Percentiles rank a stretch among this genome's conserved stretches.
phyloP scores from a whole-genome alignment of 2,888 invertebrate species.

The Apamea crenata region DNA sequence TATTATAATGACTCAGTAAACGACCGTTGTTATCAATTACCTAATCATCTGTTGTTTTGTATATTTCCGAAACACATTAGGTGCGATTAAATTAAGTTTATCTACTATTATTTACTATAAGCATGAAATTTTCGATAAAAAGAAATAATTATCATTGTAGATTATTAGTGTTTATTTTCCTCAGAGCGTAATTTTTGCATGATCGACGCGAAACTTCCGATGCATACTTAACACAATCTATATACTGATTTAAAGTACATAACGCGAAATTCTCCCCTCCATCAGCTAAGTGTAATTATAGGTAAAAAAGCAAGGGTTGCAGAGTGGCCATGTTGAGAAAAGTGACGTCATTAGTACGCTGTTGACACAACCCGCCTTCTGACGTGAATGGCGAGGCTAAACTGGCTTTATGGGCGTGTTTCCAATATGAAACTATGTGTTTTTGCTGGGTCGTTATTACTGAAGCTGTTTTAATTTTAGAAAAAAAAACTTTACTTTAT shows the following conservation, averaged over 20 bases:
- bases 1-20: conserved; percentile 52
- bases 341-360: conserved; percentile 87
- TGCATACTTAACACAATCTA: conserved; percentile 45
- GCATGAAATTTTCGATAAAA: conserved; percentile 13
- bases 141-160: not conserved
- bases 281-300: conserved; percentile 80
- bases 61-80: not conserved
- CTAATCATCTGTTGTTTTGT: conserved; percentile 22
- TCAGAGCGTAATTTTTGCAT: conserved; percentile 8
- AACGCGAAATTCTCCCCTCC: conserved; percentile 65
- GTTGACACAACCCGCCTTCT: conserved; percentile 88
- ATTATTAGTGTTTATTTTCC: not conserved
- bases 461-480: conserved; percentile 26
- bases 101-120: conserved; percentile 27
- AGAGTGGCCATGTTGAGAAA: conserved; percentile 85
- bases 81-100: conserved; percentile 25
- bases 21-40: conserved; percentile 24
- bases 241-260: conserved; percentile 63
- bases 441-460: conserved; percentile 58
- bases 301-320: conserved; percentile 81
- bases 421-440: conserved; percentile 68
- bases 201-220: conserved; percentile 1
- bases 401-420: conserved; percentile 81
- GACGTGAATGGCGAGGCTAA: conserved; percentile 79
- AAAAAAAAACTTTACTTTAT: not conserved